Evolutionary conservation across 2,888 invertebrate species (phyloP), one percentile per base, ranked within the genome.

Genomic region (Nomada flava): DNA sequence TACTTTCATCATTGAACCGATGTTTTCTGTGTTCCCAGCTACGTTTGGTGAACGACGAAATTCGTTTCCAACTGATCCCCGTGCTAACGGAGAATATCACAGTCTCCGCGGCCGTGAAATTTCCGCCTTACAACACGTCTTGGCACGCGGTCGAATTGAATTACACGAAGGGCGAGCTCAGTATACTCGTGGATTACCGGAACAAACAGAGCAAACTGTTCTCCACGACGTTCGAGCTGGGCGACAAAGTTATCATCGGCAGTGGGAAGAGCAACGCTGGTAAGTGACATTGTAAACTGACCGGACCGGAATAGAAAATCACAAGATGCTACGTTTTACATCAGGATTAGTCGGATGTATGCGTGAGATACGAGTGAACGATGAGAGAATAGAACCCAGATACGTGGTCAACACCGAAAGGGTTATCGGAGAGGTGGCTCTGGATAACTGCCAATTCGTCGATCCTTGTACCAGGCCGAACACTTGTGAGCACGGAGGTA

Each of bases 401-500:
- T 96, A 95, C 89, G 96, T 98, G 69, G 96, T 97, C 85, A 97
- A 97, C 92, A 97, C 97, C 5, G 96, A 97, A 89, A 95, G 97
- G 84, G 97, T 97, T 1, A 97, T 98, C 0, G 98, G 98, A 4
- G 98, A 98, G 94, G 98, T 98, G 15, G 98, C 98, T 0, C 94
- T 98, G 83, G 98, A 98, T 91, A 98, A 98, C 91, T 98, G 98
- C 92, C 96, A 97, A 91, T 97, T 98, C 91, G 97, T 98, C 1
- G 97, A 98, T 94, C 98, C 98, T 0, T 98, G 98, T 91, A 96
- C 96, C 53, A 95, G 98, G 82, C 98, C 98, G 0, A 98, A 98
- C 90, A 98, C 98, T 62, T 98, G 98, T 91, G 98, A 98, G 90
- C 98, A 99, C 92, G 98, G 97, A 1, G 98, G 98, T 0, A 96